A percentile compares a stretch with the other conserved stretches of the same genome.
Conservation (phyloP, 1,140 invertebrate genomes). For the Nephotettix cincticeps region DNA sequence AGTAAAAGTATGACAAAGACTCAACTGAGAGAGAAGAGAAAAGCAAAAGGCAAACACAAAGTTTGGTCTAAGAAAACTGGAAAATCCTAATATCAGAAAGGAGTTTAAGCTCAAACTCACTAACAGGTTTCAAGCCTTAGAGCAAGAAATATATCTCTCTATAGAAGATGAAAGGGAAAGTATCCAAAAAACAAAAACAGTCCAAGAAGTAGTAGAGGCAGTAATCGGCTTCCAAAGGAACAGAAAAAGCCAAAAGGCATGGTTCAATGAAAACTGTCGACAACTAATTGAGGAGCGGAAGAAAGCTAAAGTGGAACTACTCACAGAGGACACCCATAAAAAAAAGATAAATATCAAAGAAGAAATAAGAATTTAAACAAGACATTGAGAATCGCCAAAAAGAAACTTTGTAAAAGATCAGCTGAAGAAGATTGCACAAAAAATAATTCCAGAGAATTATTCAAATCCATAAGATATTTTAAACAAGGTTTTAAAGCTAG, state of each 20-base stretch:
- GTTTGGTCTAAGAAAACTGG: background rate
- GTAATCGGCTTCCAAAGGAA: background rate
- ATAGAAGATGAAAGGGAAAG: constrained; percentile 13
- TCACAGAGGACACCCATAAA: constrained; percentile 7
- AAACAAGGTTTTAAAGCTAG: too few species aligned
- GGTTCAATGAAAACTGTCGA: constrained; percentile 31
- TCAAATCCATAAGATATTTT: too few species aligned
- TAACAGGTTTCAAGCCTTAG: background rate
- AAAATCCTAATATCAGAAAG: background rate
- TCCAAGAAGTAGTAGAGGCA: constrained; percentile 7
- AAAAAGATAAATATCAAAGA: too few species aligned
- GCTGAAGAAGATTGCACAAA: too few species aligned
- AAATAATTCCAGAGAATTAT: too few species aligned
- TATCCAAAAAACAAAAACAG: background rate
- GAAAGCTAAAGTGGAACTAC: constrained; percentile 6
- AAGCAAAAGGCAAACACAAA: too few species aligned
- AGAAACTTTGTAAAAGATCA: too few species aligned
- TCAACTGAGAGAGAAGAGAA: too few species aligned
- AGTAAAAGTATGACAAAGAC: too few species aligned
- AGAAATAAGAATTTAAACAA: too few species aligned
- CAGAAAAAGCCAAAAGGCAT: constrained; percentile 19
- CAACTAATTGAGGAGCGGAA: constrained; percentile 19
- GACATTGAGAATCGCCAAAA: too few species aligned
- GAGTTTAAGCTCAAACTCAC: constrained; percentile 11
- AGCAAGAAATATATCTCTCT: background rate